Conservation (phyloP, 2,888 invertebrate genomes). For the Netelia fuscicornis region DNA sequence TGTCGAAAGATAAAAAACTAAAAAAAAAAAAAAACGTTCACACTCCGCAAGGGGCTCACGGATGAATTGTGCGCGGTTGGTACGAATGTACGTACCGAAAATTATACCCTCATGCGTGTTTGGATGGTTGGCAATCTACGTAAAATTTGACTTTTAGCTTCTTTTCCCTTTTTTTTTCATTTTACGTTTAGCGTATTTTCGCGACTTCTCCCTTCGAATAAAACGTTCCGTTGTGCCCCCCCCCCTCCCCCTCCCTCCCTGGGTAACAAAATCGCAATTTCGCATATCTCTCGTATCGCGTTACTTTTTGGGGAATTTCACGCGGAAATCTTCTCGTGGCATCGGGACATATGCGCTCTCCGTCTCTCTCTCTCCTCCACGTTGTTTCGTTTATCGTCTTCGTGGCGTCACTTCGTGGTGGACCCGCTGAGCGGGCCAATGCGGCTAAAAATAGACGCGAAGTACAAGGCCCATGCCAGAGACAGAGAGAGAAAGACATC, state of each 20-base stretch:
- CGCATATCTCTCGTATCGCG: constrained; percentile 4
- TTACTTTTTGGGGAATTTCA: background rate
- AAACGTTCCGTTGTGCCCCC: constrained; percentile 64
- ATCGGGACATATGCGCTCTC: constrained; percentile 43
- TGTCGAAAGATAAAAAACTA: background rate
- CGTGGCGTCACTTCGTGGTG: constrained; percentile 38
- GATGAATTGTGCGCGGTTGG: constrained; percentile 46
- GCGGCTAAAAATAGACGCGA: constrained; percentile 64
- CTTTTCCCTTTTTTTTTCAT: constrained; percentile 68
- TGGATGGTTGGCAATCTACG: constrained; percentile 72
- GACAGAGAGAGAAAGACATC: constrained; percentile 54
- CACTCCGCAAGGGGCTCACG: constrained; percentile 65
- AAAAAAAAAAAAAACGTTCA: constrained; percentile 75
- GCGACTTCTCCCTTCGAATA: constrained; percentile 24
- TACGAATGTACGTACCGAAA: constrained; percentile 27
- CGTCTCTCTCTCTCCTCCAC: background rate
- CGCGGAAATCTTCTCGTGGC: constrained; percentile 39
- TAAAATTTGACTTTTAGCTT: constrained; percentile 70
- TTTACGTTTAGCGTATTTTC: constrained; percentile 50
- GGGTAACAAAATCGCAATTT: background rate
- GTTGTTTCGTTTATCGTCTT: constrained; percentile 37
- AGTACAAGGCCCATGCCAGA: constrained; percentile 64
- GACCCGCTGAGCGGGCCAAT: constrained; percentile 29
- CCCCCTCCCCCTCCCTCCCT: no score
- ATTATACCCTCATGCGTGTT: background rate